These are phyloP conservation scores for Heteromyza rotundicornis DNA, from an alignment of 2,888 invertebrate genomes.

Conservation along the genomic window DNA sequence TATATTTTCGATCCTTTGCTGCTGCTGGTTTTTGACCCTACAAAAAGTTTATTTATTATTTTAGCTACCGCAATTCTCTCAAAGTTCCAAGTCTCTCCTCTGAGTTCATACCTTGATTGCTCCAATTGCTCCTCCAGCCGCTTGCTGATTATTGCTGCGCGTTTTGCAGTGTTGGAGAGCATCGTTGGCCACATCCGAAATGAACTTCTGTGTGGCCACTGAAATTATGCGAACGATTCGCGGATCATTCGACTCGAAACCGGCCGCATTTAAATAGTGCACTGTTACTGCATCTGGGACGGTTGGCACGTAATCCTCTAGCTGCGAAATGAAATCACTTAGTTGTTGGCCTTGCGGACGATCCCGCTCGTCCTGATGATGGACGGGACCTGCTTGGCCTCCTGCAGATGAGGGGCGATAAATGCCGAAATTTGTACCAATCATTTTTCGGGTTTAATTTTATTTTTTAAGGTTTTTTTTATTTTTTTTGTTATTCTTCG, in stretches of 20 bases:
- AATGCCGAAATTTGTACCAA: constrained; percentile 41
- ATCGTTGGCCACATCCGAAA: constrained; percentile 96
- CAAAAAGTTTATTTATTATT: constrained; percentile 12
- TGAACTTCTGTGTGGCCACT: constrained; percentile 95
- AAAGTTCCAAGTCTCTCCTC: too few relatives aligned
- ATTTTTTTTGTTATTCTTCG: too few relatives aligned
- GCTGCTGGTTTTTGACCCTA: constrained; percentile 65
- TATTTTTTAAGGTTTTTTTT: too few relatives aligned
- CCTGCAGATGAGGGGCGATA: constrained; percentile 33
- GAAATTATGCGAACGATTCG: constrained; percentile 89
- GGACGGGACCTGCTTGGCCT: too few relatives aligned
- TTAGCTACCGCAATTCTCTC: constrained; percentile 8
- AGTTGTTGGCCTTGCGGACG: constrained; percentile 72
- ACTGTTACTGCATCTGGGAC: constrained; percentile 81
- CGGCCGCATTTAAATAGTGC: constrained; percentile 85
- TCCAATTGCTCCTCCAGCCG: too few relatives aligned
- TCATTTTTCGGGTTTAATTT: constrained; percentile 24
- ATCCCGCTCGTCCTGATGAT: not conserved
- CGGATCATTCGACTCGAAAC: constrained; percentile 93
- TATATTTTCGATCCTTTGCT: constrained; percentile 76
- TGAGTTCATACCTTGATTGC: constrained; percentile 65
- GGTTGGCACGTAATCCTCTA: constrained; percentile 95
- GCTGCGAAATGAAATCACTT: constrained; percentile 86
- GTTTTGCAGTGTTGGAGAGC: constrained; percentile 97
- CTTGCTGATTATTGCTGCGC: constrained; percentile 76